Conservation (phyloP, 2,888 invertebrate genomes). For the Callosobruchus maculatus region DNA sequence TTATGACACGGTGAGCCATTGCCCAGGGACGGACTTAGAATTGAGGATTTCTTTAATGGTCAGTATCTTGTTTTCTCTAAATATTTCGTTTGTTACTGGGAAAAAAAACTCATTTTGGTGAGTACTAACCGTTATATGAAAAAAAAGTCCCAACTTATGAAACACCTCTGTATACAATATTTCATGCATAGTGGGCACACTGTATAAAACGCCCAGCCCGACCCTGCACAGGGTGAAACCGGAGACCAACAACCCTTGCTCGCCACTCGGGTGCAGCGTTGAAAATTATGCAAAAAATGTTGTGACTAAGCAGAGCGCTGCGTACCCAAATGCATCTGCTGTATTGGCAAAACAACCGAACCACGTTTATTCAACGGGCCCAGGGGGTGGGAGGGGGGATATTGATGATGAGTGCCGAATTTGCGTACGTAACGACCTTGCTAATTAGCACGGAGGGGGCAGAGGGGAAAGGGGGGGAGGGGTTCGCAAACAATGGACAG, state of each 20-base stretch:
- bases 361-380: background rate
- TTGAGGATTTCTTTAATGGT: too few species aligned
- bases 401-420: background rate
- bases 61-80: too few species aligned
- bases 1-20: too few species aligned
- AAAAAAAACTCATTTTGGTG: too few species aligned
- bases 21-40: too few species aligned
- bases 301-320: background rate
- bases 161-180: too few species aligned
- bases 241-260: background rate
- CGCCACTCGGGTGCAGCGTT: background rate
- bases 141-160: too few species aligned
- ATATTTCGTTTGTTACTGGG: too few species aligned
- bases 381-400: background rate
- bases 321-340: background rate
- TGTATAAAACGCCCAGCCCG: background rate
- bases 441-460: background rate
- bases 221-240: background rate
- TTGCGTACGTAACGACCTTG: background rate
- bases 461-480: background rate
- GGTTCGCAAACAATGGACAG: background rate
- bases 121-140: too few species aligned
- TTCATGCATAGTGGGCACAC: too few species aligned
- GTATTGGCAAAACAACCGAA: background rate
- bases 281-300: background rate